phyloP scores from a whole-genome alignment of 2,797 vertebrate species.

The Anomalospiza imberbis region DNA sequence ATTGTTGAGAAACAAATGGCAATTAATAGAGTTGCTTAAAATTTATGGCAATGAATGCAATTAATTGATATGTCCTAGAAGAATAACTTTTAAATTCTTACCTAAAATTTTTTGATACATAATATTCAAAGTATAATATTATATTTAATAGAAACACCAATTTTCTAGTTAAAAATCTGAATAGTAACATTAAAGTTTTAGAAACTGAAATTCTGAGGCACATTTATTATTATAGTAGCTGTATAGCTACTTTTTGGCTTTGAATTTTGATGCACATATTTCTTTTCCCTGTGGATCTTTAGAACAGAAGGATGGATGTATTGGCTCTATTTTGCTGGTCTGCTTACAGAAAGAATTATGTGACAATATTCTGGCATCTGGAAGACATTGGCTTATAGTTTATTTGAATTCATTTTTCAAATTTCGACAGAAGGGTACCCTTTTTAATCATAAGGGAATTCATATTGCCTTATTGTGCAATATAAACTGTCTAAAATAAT shows the following conservation, averaged over 20 bases:
- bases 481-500: constrained; percentile 50
- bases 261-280: neutral
- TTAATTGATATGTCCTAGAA: neutral
- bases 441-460: constrained; percentile 49
- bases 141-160: neutral
- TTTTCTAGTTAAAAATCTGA: neutral
- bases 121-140: neutral
- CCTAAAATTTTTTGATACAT: neutral
- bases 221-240: neutral
- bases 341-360: constrained; percentile 44
- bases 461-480: constrained; percentile 28
- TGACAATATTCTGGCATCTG: constrained; percentile 50
- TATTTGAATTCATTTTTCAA: constrained; percentile 59
- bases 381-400: constrained; percentile 47
- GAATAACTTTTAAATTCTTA: neutral
- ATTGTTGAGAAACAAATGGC: neutral
- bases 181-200: neutral
- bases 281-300: constrained; percentile 1
- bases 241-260: neutral
- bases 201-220: neutral
- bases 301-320: constrained; percentile 33
- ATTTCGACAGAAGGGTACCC: constrained; percentile 41
- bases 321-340: neutral
- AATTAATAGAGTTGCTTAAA: neutral
- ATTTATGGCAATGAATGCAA: neutral